Evolutionary conservation across 2,797 vertebrate genomes (phyloP).

Genomic region (Enteromius thamalakanensis): DNA sequence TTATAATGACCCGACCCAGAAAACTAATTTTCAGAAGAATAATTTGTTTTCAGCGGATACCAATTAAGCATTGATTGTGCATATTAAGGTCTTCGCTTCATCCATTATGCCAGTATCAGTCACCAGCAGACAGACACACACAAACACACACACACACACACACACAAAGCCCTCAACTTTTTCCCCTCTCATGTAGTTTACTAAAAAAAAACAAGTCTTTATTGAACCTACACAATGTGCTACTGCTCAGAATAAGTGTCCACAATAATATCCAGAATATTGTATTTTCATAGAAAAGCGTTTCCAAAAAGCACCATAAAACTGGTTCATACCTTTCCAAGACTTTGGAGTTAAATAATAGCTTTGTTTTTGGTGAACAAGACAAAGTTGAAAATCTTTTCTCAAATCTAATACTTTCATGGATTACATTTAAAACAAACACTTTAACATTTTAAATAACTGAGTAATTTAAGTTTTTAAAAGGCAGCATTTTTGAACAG

Average conservation of each 20-base stretch:
- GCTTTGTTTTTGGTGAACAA: background rate
- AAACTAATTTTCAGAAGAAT: constrained; percentile 53
- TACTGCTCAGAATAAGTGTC: background rate
- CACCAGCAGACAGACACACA: constrained; percentile 34
- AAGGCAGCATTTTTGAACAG: background rate
- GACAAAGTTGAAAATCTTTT: background rate
- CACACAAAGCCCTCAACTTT: background rate
- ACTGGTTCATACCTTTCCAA: background rate
- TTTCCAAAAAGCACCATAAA: background rate
- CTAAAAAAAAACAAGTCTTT: background rate
- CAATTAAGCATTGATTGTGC: constrained; percentile 56
- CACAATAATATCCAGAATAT: background rate
- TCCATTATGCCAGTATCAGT: constrained; percentile 45
- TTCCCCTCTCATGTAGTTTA: background rate
- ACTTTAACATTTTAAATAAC: background rate
- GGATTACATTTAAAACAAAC: background rate
- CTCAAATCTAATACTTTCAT: background rate
- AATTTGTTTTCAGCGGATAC: constrained; percentile 53
- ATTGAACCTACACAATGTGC: background rate
- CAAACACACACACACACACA: constrained; percentile 23
- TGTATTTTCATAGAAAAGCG: background rate
- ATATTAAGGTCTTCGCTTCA: constrained; percentile 52
- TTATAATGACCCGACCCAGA: constrained; percentile 46
- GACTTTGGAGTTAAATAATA: background rate
- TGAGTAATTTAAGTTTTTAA: background rate